These are phyloP conservation scores for Cataglyphis cursor DNA, from an alignment of 2,888 invertebrate genomes.

Conservation along the genomic window DNA sequence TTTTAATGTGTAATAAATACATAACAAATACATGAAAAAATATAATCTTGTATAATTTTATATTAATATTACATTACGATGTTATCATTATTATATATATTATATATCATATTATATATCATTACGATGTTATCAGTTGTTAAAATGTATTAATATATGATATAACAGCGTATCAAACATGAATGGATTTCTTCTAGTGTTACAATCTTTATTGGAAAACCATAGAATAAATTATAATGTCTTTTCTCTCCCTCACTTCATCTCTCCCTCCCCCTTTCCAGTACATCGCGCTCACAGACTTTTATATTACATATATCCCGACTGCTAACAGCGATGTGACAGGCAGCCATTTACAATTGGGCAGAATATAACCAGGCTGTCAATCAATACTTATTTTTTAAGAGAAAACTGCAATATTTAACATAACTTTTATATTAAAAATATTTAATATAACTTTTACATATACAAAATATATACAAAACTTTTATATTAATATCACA, in stretches of 20 bases:
- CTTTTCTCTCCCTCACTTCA: neutral
- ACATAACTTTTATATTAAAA: too few relatives aligned
- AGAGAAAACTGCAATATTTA: too few relatives aligned
- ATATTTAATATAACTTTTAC: too few relatives aligned
- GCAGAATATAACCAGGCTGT: too few relatives aligned
- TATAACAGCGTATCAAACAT: neutral
- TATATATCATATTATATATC: too few relatives aligned
- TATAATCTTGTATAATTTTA: neutral
- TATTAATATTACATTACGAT: neutral
- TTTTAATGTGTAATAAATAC: neutral
- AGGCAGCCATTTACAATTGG: too few relatives aligned
- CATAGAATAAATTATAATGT: conserved; percentile 1
- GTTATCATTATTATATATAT: too few relatives aligned
- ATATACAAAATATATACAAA: too few relatives aligned
- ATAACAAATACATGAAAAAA: neutral
- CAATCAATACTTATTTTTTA: too few relatives aligned
- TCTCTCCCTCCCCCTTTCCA: neutral
- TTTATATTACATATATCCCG: too few relatives aligned
- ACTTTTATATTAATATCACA: too few relatives aligned
- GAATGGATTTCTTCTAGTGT: neutral
- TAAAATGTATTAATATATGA: neutral
- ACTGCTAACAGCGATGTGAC: too few relatives aligned
- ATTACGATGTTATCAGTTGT: neutral
- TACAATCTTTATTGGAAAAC: neutral
- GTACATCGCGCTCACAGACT: neutral